A percentile compares a stretch with the other conserved stretches of the same genome.
Conservation (phyloP, 37 sponge, comb jelly and placozoan genomes). For the Bolinopsis microptera region DNA sequence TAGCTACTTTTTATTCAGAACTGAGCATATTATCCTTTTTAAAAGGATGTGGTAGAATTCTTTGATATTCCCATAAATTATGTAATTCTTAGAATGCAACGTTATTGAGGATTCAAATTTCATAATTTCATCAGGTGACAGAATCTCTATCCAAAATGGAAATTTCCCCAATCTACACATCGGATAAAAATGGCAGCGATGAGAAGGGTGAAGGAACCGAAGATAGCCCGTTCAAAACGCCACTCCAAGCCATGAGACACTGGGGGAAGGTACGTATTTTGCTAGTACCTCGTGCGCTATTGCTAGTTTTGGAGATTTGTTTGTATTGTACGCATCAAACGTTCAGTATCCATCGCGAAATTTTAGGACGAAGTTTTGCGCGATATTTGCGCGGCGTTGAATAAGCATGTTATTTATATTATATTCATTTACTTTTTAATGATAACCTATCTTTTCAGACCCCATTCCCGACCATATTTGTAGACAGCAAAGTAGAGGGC, state of each 20-base stretch:
- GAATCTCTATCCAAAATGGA: neutral
- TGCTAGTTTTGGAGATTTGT: neutral
- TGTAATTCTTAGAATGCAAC: too few species aligned
- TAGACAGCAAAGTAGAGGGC: slow-evolving; percentile 80
- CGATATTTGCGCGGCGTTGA: neutral
- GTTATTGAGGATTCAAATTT: too few species aligned
- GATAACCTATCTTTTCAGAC: slow-evolving; percentile 77
- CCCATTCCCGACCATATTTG: slow-evolving; percentile 79
- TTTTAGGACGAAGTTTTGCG: neutral
- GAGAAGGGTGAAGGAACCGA: slow-evolving; percentile 82
- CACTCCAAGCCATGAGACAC: slow-evolving; percentile 73
- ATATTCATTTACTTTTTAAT: too few species aligned
- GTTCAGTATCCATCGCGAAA: neutral
- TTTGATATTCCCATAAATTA: too few species aligned
- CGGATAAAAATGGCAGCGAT: slow-evolving; percentile 84
- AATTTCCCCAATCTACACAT: slow-evolving; percentile 76
- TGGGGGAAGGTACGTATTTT: neutral
- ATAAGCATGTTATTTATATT: neutral
- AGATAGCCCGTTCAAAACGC: slow-evolving; percentile 80
- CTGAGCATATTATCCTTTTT: too few species aligned
- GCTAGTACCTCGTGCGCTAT: neutral
- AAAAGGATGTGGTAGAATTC: too few species aligned
- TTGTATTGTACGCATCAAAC: neutral
- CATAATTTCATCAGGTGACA: neutral
- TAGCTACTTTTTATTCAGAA: too few species aligned